These are phyloP conservation scores for Cardiocondyla obscurior DNA, from an alignment of 1,140 invertebrate genomes.

Conservation along the genomic window DNA sequence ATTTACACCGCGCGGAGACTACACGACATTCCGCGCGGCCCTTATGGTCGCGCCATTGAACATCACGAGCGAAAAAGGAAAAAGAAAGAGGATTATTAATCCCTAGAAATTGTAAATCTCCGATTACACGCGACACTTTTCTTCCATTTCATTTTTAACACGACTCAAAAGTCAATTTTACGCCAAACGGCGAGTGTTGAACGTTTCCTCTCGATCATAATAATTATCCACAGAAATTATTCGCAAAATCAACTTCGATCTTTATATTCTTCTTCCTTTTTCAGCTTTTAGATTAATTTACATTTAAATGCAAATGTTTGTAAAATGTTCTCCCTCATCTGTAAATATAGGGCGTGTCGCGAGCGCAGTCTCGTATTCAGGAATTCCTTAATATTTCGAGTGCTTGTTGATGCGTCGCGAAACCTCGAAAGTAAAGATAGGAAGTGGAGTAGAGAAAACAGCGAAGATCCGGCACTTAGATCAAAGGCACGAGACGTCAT, in stretches of 20 bases:
- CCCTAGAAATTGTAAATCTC: not conserved
- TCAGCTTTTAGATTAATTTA: not conserved
- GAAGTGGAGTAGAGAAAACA: not conserved
- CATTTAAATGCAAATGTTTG: not conserved
- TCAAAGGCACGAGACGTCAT: slow-evolving; percentile 11
- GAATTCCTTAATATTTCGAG: slow-evolving; percentile 22
- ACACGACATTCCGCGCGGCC: slow-evolving; percentile 57
- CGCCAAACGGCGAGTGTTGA: not conserved
- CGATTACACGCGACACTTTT: not conserved
- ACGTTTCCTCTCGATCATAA: not conserved
- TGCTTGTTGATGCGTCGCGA: not conserved
- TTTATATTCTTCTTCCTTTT: not conserved
- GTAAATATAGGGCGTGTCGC: not conserved
- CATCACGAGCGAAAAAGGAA: slow-evolving; percentile 41
- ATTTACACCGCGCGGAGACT: slow-evolving; percentile 56
- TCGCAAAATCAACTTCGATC: not conserved
- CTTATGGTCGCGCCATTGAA: slow-evolving; percentile 52
- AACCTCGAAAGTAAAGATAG: slow-evolving; percentile 22
- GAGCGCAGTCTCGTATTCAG: not conserved
- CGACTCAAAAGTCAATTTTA: not conserved
- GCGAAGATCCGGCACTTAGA: not conserved
- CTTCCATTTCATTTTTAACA: not conserved
- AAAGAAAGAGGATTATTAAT: not conserved
- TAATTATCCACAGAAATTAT: not conserved
- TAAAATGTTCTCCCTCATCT: not conserved